phyloP scores from a whole-genome alignment of 2,797 vertebrate genomes.

The Calcarius lapponicus region DNA sequence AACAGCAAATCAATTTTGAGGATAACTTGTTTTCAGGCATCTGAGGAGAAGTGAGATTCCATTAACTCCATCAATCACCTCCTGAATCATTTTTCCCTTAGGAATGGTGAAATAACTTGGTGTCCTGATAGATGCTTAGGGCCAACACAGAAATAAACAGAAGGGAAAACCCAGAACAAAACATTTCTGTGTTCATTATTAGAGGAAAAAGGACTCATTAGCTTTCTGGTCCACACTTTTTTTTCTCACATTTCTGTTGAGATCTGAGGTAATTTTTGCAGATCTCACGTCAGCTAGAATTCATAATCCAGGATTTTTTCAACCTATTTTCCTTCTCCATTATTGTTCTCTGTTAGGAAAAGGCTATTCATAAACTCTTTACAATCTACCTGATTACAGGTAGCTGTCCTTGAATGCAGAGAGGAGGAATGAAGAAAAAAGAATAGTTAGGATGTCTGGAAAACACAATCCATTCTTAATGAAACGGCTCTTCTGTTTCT shows the following conservation, averaged over 20 bases:
- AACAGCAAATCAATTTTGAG: conserved; percentile 63
- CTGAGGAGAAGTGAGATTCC: conserved; percentile 54
- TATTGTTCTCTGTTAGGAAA: not conserved
- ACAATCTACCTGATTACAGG: not conserved
- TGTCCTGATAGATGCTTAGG: conserved; percentile 42
- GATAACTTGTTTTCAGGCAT: conserved; percentile 58
- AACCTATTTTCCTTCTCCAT: not conserved
- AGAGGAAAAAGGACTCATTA: not conserved
- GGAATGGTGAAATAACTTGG: conserved; percentile 53
- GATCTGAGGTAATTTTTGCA: not conserved
- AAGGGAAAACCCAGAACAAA: conserved; percentile 36
- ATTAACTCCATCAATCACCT: conserved; percentile 60
- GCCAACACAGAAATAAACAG: conserved; percentile 33
- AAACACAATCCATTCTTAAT: not conserved
- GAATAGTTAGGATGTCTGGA: not conserved
- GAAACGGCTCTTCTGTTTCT: conserved; percentile 4
- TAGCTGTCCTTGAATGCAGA: not conserved
- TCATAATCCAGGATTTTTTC: not conserved
- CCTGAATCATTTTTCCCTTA: conserved; percentile 42
- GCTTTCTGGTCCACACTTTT: not conserved
- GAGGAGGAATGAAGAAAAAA: not conserved
- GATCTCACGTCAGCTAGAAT: not conserved
- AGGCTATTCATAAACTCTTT: conserved; percentile 16
- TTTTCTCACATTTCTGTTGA: not conserved
- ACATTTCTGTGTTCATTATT: not conserved